Percentiles rank a stretch among this genome's conserved stretches.
These are phyloP conservation scores for Chaetodon trifascialis DNA, from an alignment of 2,113 vertebrate genomes.

Conservation along the genomic window DNA sequence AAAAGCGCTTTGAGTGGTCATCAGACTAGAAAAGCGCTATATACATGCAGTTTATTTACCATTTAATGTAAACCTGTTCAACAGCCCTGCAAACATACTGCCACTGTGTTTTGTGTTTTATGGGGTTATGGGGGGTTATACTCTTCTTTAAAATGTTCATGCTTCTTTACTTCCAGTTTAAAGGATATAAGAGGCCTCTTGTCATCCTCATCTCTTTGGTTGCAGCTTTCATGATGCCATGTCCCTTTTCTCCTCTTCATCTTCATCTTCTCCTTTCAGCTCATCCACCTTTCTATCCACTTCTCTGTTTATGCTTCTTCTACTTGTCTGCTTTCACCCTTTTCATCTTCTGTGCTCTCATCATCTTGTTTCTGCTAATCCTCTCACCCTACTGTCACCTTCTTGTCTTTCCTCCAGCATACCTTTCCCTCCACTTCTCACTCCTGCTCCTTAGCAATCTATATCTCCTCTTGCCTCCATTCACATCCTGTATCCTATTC, in stretches of 20 bases:
- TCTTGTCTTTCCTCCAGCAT: neutral
- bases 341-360: conserved; percentile 3
- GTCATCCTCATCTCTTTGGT: neutral
- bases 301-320: neutral
- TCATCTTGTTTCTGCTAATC: conserved; percentile 14
- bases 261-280: neutral
- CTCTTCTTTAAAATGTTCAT: neutral
- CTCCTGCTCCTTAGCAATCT: neutral
- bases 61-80: too few species aligned
- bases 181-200: neutral
- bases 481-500: neutral
- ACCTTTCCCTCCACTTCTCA: neutral
- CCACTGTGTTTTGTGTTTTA: too few species aligned
- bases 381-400: conserved; percentile 1
- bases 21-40: too few species aligned
- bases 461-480: neutral
- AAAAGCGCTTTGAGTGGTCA: too few species aligned
- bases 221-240: neutral
- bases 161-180: neutral
- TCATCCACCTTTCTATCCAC: neutral
- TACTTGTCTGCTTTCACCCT: neutral
- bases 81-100: too few species aligned
- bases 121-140: too few species aligned
- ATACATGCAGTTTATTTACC: too few species aligned
- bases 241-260: neutral